Conservation (phyloP, 2,113 vertebrate species). For the Sceloporus undulatus region DNA sequence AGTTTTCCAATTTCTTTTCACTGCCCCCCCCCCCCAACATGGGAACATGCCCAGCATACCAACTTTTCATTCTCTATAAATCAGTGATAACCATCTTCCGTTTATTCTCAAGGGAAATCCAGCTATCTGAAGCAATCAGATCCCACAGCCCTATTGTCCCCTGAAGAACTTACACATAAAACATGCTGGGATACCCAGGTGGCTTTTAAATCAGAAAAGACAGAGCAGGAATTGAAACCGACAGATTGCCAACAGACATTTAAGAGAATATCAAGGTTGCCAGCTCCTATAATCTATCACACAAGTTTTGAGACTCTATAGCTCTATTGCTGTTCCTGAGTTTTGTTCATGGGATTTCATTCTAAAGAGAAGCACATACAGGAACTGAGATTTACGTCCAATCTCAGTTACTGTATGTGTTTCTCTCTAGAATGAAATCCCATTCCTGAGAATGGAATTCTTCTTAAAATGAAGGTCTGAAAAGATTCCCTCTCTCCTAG, state of each 20-base stretch:
- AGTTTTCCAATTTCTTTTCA: neutral
- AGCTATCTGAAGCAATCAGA: slow-evolving; percentile 2
- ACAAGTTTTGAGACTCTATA: neutral
- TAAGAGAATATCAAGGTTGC: neutral
- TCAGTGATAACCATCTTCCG: slow-evolving; percentile 2
- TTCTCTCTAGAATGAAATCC: no score
- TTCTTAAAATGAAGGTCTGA: no score
- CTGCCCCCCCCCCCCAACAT: neutral
- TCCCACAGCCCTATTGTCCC: neutral
- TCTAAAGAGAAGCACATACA: neutral
- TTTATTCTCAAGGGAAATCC: slow-evolving; percentile 30
- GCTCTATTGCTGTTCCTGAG: neutral
- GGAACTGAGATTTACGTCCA: neutral
- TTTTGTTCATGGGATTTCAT: neutral
- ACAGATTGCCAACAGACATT: neutral
- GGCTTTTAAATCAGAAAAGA: slow-evolving; percentile 23
- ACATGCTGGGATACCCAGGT: neutral
- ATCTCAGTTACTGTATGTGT: neutral
- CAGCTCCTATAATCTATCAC: neutral
- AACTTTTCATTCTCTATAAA: neutral
- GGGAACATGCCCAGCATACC: neutral
- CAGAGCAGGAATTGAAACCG: neutral
- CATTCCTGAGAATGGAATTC: no score
- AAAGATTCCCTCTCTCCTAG: neutral
- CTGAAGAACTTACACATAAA: slow-evolving; percentile 14